Base-by-base conservation (phyloP, 1,140 invertebrate species). In the Bombus pyrosoma region DNA sequence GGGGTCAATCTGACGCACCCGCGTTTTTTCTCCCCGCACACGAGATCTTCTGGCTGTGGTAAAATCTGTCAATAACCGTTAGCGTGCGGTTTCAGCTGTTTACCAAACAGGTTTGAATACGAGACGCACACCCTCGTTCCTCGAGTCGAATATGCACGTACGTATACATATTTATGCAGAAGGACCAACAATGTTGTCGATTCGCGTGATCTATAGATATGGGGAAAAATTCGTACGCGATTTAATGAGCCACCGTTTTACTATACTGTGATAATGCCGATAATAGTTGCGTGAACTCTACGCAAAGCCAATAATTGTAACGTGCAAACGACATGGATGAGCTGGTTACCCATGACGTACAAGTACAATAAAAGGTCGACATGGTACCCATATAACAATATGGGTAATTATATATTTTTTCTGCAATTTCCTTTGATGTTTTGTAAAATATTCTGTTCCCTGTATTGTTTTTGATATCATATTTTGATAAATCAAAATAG, bases 11-110 rank as follows among this genome's bases (percentile, higher is more conserved):
- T 2, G 32, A 37, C 39, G 39, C 71, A 13, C 22, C 37, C 32
- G 9, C 41, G 34, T 72, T 34, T 47, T 69, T 71, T 47, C 37
- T n/a, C 41, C 10, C 12, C 8, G 2, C 15, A 22, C 22, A 12
- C 25, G 59, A 77, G 62, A 69, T 75, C 59, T 57, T 37, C 37
- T 41, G 75, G 81, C 64, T 86, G 84, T 62, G 87, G 87, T 88
- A 83, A 74, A 87, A 86, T 75, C 79, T 86, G 87, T 88, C 87
- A 81, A 78, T 88, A 77, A 82, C 80, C 87, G 84, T 88, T 88
- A 88, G 76, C 43, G 22, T 86, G 84, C 79, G 84, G 87, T 86
- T 88, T 77, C 87, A 75, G 62, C 57, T 83, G 57, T 86, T 80
- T 86, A 79, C 71, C 81, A 80, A 88, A 88, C 80, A 76, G 85